These are phyloP conservation scores for Alligator mississippiensis DNA, from an alignment of 2,113 vertebrate genomes.

Conservation along the genomic window DNA sequence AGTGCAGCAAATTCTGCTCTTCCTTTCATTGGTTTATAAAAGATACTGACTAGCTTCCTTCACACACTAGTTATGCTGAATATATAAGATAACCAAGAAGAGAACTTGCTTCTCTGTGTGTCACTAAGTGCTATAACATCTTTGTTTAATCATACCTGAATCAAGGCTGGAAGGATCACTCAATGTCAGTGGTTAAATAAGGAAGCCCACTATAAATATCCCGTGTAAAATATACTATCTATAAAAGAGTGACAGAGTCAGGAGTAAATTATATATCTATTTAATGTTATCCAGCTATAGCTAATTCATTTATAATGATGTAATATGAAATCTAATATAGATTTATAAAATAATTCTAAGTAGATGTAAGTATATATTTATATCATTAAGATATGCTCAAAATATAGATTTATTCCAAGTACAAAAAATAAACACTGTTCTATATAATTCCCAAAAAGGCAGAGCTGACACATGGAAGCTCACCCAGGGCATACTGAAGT, in stretches of 20 bases:
- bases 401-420: not conserved
- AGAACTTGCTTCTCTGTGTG: not conserved
- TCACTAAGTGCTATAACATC: not conserved
- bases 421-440: not conserved
- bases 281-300: not conserved
- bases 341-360: too few species aligned
- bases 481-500: not conserved
- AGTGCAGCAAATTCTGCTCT: too few species aligned
- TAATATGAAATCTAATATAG: too few species aligned
- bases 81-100: not conserved
- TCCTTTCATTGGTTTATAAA: too few species aligned
- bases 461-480: not conserved
- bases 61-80: not conserved
- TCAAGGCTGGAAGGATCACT: not conserved
- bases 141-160: not conserved
- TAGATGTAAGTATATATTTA: too few species aligned
- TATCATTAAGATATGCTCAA: too few species aligned
- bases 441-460: not conserved
- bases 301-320: not conserved
- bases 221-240: not conserved
- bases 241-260: not conserved
- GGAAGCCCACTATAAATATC: not conserved
- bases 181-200: not conserved
- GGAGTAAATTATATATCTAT: not conserved
- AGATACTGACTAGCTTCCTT: not conserved